Base-by-base conservation (phyloP, 2,888 invertebrate genomes). In the Lamellibrachia satsuma region DNA sequence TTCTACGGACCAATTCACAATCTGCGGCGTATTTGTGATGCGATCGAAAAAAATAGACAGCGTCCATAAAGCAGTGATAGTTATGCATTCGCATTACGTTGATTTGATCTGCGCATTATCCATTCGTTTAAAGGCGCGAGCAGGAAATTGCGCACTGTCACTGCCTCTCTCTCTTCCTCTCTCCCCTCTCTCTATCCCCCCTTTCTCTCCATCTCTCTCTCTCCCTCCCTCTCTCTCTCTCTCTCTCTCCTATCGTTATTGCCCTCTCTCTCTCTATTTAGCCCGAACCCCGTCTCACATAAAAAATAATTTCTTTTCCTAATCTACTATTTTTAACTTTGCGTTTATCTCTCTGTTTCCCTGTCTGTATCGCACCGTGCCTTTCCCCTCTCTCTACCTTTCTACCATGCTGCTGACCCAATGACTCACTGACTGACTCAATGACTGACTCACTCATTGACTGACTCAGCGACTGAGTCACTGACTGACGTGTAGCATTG, bases 1-100 rank as follows among this genome's bases (percentile, higher is more conserved):
- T 75, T 75, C 75, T 22, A 22, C 6, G 75, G 75, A 75, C 75
- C 75, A 1, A 22, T 75, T 75, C 75, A 75, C n/a, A 75, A 75
- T 75, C 11, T 22, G 75, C 75, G 75, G 22, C 75, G 22, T 75
- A 22, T 75, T 75, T 22, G 75, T n/a, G 22, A 75, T 22, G 75
- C 75, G n/a, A n/a, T 4, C 22, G 75, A 75, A 75, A 22, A 75
- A 75, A 75, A 75, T 75, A 75, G 75, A 75, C n/a, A n/a, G 15
- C 11, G n/a, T 75, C 75, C 75, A 75, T 22, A 75, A 75, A 75
- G 22, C 75, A n/a, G 22, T n/a, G 11, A 22, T 75, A 75, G 75
- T 75, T 75, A 75, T 75, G n/a, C 75, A 75, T 75, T 75, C n/a
- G 22, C 75, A 75, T 75, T 75, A 75, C 75, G 75, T 75, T 75